phyloP scores from a whole-genome alignment of 1,140 invertebrate species.

The Marisa cornuarietis region DNA sequence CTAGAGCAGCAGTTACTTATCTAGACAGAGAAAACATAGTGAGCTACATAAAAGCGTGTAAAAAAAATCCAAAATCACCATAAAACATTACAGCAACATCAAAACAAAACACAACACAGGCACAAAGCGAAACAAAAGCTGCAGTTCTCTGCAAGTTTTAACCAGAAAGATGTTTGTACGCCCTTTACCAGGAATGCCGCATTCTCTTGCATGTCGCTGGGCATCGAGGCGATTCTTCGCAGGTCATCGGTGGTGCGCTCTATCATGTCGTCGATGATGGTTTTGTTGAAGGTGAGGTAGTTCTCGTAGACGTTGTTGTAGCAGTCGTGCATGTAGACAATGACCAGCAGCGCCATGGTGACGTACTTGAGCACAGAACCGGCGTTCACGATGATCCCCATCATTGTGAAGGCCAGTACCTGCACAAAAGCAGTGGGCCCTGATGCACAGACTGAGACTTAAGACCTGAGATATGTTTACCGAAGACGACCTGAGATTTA shows the following conservation, averaged over 20 bases:
- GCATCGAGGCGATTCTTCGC: conserved; percentile 59
- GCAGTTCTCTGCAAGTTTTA: background rate
- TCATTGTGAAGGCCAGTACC: conserved; percentile 62
- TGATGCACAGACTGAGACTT: too few species aligned
- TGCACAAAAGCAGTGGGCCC: background rate
- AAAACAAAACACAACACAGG: background rate
- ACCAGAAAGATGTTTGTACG: background rate
- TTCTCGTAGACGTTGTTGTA: conserved; percentile 64
- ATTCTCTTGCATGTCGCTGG: conserved; percentile 60
- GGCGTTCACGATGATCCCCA: conserved; percentile 65
- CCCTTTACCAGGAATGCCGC: conserved; percentile 52
- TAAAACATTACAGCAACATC: background rate
- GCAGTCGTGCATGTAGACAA: conserved; percentile 64
- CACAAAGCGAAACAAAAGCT: background rate
- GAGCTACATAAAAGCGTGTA: background rate
- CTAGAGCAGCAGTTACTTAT: too few species aligned
- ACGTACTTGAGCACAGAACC: conserved; percentile 61
- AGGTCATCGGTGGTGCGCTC: conserved; percentile 60
- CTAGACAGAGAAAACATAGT: too few species aligned
- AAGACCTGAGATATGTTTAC: too few species aligned
- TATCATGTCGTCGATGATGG: conserved; percentile 60
- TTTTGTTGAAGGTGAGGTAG: conserved; percentile 61
- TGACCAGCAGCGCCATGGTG: conserved; percentile 59
- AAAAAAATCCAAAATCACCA: background rate
- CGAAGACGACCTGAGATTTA: too few species aligned